phyloP scores from a whole-genome alignment of 2,797 vertebrate species.

The Macrochelys suwanniensis region DNA sequence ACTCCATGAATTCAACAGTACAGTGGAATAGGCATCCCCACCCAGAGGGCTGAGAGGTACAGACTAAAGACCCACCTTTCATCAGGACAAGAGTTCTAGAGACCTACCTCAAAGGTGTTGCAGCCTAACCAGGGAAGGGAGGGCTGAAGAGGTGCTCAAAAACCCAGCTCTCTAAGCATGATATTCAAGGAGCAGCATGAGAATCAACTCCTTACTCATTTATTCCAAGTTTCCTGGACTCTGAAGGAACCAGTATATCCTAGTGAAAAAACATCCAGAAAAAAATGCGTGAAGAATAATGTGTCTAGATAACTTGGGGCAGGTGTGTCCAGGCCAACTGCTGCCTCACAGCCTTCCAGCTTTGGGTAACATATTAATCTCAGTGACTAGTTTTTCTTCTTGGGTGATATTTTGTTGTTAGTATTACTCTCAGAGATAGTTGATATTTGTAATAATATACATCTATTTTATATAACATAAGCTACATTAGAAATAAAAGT shows the following conservation, averaged over 20 bases:
- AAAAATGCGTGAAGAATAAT: no score
- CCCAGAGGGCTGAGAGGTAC: background rate
- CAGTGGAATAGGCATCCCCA: background rate
- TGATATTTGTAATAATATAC: background rate
- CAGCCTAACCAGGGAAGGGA: background rate
- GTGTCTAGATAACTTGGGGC: no score
- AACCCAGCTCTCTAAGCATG: background rate
- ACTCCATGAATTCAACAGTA: background rate
- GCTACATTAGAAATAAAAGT: background rate
- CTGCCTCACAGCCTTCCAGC: no score
- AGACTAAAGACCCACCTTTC: background rate
- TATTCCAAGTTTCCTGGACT: background rate
- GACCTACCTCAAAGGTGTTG: background rate
- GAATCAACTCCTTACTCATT: background rate
- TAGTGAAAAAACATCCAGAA: no score
- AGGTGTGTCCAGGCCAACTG: no score
- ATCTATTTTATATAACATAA: no score
- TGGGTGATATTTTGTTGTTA: no score
- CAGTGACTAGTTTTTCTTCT: no score
- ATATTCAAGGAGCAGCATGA: background rate
- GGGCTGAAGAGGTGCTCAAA: background rate
- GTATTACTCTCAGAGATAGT: no score
- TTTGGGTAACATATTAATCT: no score
- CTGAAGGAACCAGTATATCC: background rate
- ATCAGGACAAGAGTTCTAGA: background rate